Evolutionary conservation across 1,140 invertebrate species (phyloP).

Genomic region (Melitaea cinxia): DNA sequence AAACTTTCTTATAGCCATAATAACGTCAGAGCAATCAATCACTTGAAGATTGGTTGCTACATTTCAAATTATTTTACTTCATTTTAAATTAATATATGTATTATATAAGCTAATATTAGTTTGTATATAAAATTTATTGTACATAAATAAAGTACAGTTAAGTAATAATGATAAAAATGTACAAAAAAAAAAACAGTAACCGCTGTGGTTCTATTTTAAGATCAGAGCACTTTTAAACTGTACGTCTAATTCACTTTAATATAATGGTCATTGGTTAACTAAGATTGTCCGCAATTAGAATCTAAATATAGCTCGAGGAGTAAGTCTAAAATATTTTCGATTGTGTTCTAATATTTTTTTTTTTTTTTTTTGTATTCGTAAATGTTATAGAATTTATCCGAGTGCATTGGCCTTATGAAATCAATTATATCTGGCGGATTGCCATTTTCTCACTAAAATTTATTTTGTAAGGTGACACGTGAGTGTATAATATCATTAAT

Average conservation of each 20-base stretch:
- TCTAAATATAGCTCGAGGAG: conserved; percentile 15
- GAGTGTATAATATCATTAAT: background rate
- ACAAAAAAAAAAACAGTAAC: background rate
- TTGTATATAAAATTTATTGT: no score
- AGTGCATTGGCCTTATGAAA: conserved; percentile 41
- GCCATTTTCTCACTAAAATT: conserved; percentile 35
- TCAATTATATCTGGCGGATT: conserved; percentile 25
- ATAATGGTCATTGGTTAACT: conserved; percentile 26
- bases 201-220: conserved; percentile 22
- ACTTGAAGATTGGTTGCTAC: no score
- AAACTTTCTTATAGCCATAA: no score
- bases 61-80: no score
- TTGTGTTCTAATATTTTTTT: conserved; percentile 14
- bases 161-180: no score
- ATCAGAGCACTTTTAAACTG: conserved; percentile 28
- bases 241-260: conserved; percentile 26
- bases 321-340: background rate
- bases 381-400: conserved; percentile 24
- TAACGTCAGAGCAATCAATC: no score
- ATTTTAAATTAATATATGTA: no score
- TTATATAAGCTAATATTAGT: no score
- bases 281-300: conserved; percentile 3
- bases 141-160: no score
- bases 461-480: conserved; percentile 6
- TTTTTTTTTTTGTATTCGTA: background rate